Percentiles rank a stretch among this genome's conserved stretches.
Conservation (phyloP, 2,888 invertebrate genomes). For the Nebria brevicollis region DNA sequence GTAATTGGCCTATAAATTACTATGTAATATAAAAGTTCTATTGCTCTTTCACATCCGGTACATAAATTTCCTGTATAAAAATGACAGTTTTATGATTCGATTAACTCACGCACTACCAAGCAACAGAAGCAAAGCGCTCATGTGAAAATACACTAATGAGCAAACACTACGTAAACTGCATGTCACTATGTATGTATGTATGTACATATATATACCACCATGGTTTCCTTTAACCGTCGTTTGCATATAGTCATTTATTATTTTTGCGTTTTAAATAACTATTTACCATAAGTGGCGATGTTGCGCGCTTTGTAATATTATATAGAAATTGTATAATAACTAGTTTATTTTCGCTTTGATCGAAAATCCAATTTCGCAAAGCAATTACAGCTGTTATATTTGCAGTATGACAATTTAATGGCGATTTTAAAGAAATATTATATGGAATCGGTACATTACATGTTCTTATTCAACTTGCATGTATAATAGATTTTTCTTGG, state of each 20-base stretch:
- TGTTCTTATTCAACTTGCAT: neutral
- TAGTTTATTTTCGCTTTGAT: neutral
- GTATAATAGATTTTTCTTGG: no score
- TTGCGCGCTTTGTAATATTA: neutral
- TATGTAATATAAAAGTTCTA: slow-evolving; percentile 46
- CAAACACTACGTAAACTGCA: slow-evolving; percentile 18
- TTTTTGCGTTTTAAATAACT: neutral
- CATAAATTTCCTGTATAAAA: slow-evolving; percentile 47
- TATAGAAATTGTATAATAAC: neutral
- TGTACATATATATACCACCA: neutral
- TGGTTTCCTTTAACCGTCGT: slow-evolving; percentile 24
- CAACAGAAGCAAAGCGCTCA: slow-evolving; percentile 31
- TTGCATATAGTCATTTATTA: slow-evolving; percentile 11
- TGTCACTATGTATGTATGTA: neutral
- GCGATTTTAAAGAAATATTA: neutral
- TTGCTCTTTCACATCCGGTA: slow-evolving; percentile 47
- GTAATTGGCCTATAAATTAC: slow-evolving; percentile 48
- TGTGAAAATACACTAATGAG: slow-evolving; percentile 46
- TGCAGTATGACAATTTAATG: neutral
- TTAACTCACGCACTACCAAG: slow-evolving; percentile 44
- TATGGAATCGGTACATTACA: no score
- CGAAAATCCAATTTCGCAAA: neutral
- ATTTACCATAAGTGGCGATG: neutral
- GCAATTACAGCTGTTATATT: neutral
- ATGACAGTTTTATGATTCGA: slow-evolving; percentile 47